Base-by-base conservation (phyloP, 2,113 vertebrate genomes). In the Calidris pugnax region DNA sequence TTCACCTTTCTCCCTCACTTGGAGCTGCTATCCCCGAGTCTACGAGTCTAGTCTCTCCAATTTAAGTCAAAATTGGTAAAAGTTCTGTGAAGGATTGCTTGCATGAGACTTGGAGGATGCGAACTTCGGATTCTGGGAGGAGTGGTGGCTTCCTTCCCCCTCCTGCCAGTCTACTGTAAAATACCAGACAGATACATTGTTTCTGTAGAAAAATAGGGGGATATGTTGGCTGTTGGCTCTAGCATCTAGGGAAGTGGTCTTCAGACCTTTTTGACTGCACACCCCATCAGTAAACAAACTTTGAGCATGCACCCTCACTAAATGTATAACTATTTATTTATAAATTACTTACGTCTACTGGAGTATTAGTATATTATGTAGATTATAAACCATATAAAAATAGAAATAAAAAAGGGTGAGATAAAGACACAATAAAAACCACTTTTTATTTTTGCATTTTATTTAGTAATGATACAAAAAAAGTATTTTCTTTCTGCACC, bases 401-500 rank as follows among this genome's bases (percentile, higher is more conserved):
- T 4, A 39, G 8, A 33, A 81, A 35, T 63, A 15, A 3, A 48
- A 53, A 87, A n/a, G 14, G 1, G 2, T 33, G 67, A 77, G 33
- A 60, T 28, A 45, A 74, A 79, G 7, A 27, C 7, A 43, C 63
- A 76, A 63, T 24, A 51, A 37, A 74, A 80, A 2, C 2, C 2
- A 26, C 39, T 73, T 55, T 39, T 9, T 24, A 26, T 55, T 68
- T 37, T 30, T 2, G 17, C 3, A 13, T 23, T 80, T 10, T 16
- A 55, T 68, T 64, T 33, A 14, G 4, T 66, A 37, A 14, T 26
- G 8, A 35, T 67, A 10, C 5, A 47, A 57, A 17, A 57, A 17
- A 33, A 28, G 2, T 48, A 8, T 48, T 55, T 76, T 67, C 24
- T 56, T 39, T 37, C 17, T 0, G 0, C 4, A 10, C 10, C 13